Evolutionary conservation across 2,797 vertebrate genomes (phyloP), one percentile per base, ranked within the genome.

Genomic region (Hoplostethus atlanticus): DNA sequence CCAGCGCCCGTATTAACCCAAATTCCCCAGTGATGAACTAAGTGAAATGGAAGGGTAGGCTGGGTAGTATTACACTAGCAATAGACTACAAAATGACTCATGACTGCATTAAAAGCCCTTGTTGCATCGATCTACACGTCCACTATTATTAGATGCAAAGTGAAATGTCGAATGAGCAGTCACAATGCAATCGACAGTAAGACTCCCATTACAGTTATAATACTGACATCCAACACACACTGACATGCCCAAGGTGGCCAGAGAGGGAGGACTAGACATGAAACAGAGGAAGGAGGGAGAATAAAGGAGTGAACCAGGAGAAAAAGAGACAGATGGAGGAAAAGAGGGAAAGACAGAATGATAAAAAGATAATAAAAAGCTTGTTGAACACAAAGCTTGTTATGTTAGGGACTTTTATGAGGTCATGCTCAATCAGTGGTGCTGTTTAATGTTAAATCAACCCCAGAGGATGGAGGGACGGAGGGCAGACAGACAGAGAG

Each of bases 41-140:
- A 56, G 44, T 47, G n/a, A 68, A 76, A 63, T 25, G 31, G 21
- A 62, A 71, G 38, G 47, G 42, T 28, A 12, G 21, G 21, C 21
- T 21, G 38, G 3, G 42, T 7, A 13, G 30, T n/a, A 30, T 10
- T 66, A 34, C 42, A 47, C 51, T 34, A 46, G 12, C 58, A 57
- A 73, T 44, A 68, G 17, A 64, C 40, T 47, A 78, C 38, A 73
- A 83, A 81, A 58, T 52, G 74, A 88, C 76, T 63, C 15, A 71
- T 79, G 38, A 59, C 69, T 63, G 64, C 62, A 88, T 83, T 84
- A 79, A 84, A 67, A 0, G 21, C 36, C 67, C 71, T 66, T 77
- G 72, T 85, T 71, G 17, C 69, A 87, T 81, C 74, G 86, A 89
- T 85, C 67, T 56, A 59, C 68, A 48, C 54, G 7, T 13, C 9